Base-by-base conservation (phyloP, 1,140 invertebrate genomes). In the Trichomalopsis sarcophagae region DNA sequence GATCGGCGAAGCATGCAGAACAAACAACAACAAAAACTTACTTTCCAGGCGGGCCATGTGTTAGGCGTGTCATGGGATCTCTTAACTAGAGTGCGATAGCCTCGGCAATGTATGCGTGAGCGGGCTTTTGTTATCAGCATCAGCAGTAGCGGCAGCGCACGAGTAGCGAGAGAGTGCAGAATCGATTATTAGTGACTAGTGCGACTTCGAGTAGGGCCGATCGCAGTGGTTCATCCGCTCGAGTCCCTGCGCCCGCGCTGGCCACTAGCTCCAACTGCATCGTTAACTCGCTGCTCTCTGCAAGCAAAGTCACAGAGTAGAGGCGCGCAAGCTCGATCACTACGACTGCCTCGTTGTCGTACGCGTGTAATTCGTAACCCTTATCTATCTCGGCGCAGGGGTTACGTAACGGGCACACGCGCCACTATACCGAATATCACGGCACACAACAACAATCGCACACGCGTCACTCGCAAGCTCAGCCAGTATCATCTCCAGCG, bases 1-100 rank as follows among this genome's bases (percentile, higher is more conserved):
- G 33, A 36, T 6, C 2, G 33, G 33, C 33, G 3, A 36, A 36
- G 33, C 33, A 17, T 66, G 62, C 62, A 9, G 21, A 21, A 17
- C 14, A 11, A 14, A 66, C 62, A 66, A 21, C 62, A 40, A 66
- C 27, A 69, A 78, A 84, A 55, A 91, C 90, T 91, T 92, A 89
- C 89, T 90, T 88, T 90, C 88, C 82, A 89, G 87, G 66, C 88
- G 90, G 87, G 90, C 89, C 91, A 90, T 91, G 88, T 90, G 89
- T 91, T 91, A 90, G 89, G 88, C 30, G 77, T 66, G 17, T 33
- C 77, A 79, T 79, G n/a, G 17, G 44, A 50, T 77, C 36, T 30
- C 36, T 17, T n/a, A 7, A 21, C 4, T 7, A 75, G 36, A 75
- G 73, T 75, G 30, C 73, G 73, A 30, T 21, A 27, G 17, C 17